phyloP scores from a whole-genome alignment of 2,113 vertebrate species.

The Platysternon megacephalum region DNA sequence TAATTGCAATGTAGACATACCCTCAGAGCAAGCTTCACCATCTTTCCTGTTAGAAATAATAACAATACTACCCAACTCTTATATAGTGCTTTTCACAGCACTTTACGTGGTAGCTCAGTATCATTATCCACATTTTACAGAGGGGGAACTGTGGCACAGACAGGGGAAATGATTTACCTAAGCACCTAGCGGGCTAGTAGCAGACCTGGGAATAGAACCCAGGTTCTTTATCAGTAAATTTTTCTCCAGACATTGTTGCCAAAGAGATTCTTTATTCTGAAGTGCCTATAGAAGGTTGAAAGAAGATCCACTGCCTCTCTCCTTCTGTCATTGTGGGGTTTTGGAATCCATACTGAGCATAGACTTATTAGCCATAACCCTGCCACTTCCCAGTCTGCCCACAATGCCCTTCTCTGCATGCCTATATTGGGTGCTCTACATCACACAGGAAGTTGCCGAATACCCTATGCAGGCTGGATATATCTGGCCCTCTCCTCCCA shows the following conservation, averaged over 20 bases:
- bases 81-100: background rate
- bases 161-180: background rate
- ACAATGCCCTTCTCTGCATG: background rate
- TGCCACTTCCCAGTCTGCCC: background rate
- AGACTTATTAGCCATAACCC: background rate
- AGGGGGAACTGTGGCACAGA: background rate
- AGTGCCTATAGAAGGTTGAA: background rate
- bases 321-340: background rate
- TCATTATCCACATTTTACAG: background rate
- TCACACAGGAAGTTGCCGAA: background rate
- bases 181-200: background rate
- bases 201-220: background rate
- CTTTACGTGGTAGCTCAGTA: background rate
- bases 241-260: background rate
- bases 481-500: background rate
- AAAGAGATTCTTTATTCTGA: background rate
- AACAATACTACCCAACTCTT: background rate
- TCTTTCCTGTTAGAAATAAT: background rate
- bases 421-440: background rate
- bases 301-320: background rate
- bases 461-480: background rate
- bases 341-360: background rate
- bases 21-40: background rate
- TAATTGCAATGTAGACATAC: background rate
- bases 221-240: background rate